A percentile compares a stretch with the other conserved stretches of the same genome.
Evolutionary conservation across 2,888 invertebrate genomes (phyloP).

Genomic region (Tetragonula carbonaria): DNA sequence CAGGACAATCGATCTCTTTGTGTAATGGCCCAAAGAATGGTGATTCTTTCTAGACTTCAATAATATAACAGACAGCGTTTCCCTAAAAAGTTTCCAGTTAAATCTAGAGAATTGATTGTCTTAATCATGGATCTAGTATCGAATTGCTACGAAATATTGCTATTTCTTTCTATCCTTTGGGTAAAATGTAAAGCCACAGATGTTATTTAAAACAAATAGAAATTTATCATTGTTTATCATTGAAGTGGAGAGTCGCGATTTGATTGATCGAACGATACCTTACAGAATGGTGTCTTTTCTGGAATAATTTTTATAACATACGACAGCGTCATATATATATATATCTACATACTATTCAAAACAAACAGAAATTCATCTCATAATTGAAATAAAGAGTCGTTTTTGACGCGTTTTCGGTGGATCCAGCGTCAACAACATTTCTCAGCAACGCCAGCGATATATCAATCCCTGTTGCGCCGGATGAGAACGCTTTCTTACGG

Average conservation of each 20-base stretch:
- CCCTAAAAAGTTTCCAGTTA: constrained; percentile 26
- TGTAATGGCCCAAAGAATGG: constrained; percentile 71
- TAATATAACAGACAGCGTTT: constrained; percentile 36
- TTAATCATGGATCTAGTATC: neutral
- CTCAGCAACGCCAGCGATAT: neutral
- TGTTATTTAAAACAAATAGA: too few species aligned
- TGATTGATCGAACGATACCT: too few species aligned
- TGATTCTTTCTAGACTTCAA: constrained; percentile 56
- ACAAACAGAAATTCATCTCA: too few species aligned
- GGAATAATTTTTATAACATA: neutral
- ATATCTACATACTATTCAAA: neutral
- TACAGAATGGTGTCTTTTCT: too few species aligned
- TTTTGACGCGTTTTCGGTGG: neutral
- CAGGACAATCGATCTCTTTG: constrained; percentile 65
- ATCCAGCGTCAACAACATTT: neutral
- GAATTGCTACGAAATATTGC: neutral
- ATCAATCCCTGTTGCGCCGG: neutral
- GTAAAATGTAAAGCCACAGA: too few species aligned
- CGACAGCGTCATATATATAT: accelerated
- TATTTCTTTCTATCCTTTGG: neutral
- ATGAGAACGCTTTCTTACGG: neutral
- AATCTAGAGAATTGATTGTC: neutral
- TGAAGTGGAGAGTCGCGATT: too few species aligned
- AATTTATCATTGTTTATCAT: too few species aligned
- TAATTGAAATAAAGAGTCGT: too few species aligned